Evolutionary conservation across 2,888 invertebrate species (phyloP).

Genomic region (Anoplius nigerrimus): DNA sequence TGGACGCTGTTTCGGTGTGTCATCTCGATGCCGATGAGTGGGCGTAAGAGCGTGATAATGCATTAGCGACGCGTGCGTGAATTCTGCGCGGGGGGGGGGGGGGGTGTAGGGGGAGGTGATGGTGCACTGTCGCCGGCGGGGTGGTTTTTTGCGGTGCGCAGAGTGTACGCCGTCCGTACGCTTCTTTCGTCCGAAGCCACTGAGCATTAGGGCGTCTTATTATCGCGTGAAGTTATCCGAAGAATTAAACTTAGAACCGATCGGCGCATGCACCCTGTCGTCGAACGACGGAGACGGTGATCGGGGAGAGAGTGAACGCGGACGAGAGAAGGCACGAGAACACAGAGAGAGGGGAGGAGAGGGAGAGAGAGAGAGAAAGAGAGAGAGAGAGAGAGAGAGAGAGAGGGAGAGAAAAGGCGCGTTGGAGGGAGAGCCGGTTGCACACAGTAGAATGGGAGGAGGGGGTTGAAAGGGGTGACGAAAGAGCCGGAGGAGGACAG

Average conservation of each 20-base stretch:
- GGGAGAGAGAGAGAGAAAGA: constrained; percentile 21
- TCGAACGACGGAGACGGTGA: constrained; percentile 25
- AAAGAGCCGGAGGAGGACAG: constrained; percentile 7
- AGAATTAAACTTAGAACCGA: constrained; percentile 53
- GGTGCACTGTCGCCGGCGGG: too few relatives aligned
- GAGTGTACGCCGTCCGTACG: too few relatives aligned
- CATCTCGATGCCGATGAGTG: too few relatives aligned
- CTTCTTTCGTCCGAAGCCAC: background rate
- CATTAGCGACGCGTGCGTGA: too few relatives aligned
- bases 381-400: constrained; percentile 28
- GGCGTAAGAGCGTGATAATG: too few relatives aligned
- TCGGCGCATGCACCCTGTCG: constrained; percentile 55
- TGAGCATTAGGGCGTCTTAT: constrained; percentile 13
- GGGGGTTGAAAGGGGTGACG: constrained; percentile 18
- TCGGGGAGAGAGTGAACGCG: constrained; percentile 3
- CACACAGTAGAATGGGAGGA: background rate
- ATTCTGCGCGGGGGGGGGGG: too few relatives aligned
- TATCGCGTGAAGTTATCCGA: constrained; percentile 40
- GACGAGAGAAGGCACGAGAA: constrained; percentile 10
- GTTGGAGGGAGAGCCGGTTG: background rate
- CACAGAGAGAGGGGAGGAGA: constrained; percentile 20
- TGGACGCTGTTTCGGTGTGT: too few relatives aligned
- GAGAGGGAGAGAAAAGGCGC: constrained; percentile 13
- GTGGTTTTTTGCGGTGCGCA: too few relatives aligned
- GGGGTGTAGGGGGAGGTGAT: too few relatives aligned